Evolutionary conservation across 2,797 vertebrate species (phyloP).

Genomic region (Scyliorhinus canicula): DNA sequence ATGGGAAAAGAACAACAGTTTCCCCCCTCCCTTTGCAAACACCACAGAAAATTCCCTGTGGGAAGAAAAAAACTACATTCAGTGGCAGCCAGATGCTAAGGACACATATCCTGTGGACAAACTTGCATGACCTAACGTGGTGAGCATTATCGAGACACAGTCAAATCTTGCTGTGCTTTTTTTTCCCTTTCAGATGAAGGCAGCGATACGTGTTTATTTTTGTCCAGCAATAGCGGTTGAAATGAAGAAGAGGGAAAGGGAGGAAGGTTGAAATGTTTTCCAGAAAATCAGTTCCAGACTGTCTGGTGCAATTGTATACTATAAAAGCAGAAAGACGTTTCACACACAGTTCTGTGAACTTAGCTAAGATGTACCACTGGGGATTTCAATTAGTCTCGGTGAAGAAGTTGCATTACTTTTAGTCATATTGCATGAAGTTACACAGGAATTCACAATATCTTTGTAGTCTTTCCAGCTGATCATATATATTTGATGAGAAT

Average conservation of each 20-base stretch:
- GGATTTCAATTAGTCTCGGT: neutral
- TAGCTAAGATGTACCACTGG: neutral
- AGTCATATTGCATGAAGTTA: constrained; percentile 20
- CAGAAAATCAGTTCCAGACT: constrained; percentile 35
- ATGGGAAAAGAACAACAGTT: neutral
- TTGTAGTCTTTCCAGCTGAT: constrained; percentile 15
- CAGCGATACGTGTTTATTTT: neutral
- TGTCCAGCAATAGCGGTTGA: neutral
- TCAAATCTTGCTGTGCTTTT: neutral
- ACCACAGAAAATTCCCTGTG: neutral
- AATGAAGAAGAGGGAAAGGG: neutral
- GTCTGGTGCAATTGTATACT: constrained; percentile 26
- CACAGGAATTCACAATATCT: neutral
- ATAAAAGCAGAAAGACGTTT: constrained; percentile 22
- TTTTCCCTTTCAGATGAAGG: neutral
- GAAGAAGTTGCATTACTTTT: neutral
- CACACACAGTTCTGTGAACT: neutral
- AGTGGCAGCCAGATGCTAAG: constrained; percentile 5
- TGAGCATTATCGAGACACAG: constrained; percentile 22
- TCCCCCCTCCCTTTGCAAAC: neutral
- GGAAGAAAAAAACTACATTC: neutral
- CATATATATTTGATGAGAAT: constrained; percentile 17
- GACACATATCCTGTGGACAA: neutral
- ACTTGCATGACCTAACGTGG: neutral
- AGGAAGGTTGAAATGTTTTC: neutral